phyloP scores from a whole-genome alignment of 2,113 vertebrate species.

The Jaculus jaculus region DNA sequence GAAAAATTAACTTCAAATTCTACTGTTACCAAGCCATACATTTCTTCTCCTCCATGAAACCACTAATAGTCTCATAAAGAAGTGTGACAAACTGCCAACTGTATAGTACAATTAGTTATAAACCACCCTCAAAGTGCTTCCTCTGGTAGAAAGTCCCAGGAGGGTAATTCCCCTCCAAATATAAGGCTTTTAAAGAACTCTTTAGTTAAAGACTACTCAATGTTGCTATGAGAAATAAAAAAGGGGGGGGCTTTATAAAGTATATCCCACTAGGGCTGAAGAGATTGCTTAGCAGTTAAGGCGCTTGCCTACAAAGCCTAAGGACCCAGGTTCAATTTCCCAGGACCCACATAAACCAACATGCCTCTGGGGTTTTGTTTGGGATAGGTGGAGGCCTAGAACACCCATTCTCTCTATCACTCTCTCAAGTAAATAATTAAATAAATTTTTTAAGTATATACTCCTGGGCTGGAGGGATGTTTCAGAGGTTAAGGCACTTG shows the following conservation, averaged over 20 bases:
- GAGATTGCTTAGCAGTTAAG: too few relatives aligned
- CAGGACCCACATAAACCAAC: too few relatives aligned
- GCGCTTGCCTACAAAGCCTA: too few relatives aligned
- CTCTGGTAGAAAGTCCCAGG: conserved; percentile 21
- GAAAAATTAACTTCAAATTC: conserved; percentile 42
- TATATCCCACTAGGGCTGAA: too few relatives aligned
- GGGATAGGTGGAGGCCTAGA: too few relatives aligned
- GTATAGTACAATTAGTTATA: conserved; percentile 1
- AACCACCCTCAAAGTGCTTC: conserved; percentile 46
- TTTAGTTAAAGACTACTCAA: conserved; percentile 46
- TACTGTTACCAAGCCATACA: background rate
- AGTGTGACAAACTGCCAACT: conserved; percentile 30
- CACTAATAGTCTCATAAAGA: conserved; percentile 53
- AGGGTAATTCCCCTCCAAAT: conserved; percentile 17
- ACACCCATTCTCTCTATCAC: too few relatives aligned
- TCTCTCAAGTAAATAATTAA: background rate
- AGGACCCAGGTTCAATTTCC: too few relatives aligned
- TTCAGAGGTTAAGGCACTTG: too few relatives aligned
- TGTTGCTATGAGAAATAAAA: background rate
- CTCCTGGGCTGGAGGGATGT: too few relatives aligned
- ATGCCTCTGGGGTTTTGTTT: too few relatives aligned
- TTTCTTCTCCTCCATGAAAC: conserved; percentile 46
- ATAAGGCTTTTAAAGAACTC: conserved; percentile 48
- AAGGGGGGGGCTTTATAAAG: background rate
- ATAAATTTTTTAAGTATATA: too few relatives aligned